Base-by-base conservation (phyloP, 2,113 vertebrate species). In the Melanostigma gelatinosum region DNA sequence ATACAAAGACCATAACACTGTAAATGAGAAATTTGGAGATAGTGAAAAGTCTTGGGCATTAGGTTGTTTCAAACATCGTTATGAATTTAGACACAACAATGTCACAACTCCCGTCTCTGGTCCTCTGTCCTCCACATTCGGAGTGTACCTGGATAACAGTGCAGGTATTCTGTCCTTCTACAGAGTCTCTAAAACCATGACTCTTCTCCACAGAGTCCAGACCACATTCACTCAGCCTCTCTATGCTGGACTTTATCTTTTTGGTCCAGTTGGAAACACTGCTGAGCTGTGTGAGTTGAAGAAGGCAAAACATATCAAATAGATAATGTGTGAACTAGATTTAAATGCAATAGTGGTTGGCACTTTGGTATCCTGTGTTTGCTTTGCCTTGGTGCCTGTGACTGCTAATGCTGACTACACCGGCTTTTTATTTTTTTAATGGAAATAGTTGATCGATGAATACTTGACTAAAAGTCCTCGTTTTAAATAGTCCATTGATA, bases 11-110 rank as follows among this genome's bases (percentile, higher is more conserved):
- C 36, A 67, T 8, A 63, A 54, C 7, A 73, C 57, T 34, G 27
- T 60, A 7, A 60, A 60, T 16, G 78, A 72, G 13, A 12, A 42
- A 12, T 85, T 85, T 85, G 83, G 75, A 48, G 7, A 0, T 1
- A 57, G 76, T 79, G 22, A 70, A 10, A 69, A 74, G 42, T 79
- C 63, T 6, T 85, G 77, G 77, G 27, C 32, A 1, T 73, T 85
- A 7, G 10, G 50, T 52, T 22, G 22, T 22, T 38, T 38, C 29
- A 60, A 60, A 8, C 0, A 8, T 15, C 15, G 6, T 60, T 60
- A 60, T 60, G 57, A 32, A 32, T 60, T 60, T 1, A 32, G 4
- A 34, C 3, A 72, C 20, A 32, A 60, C 16, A 52, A 22, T 0
- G 8, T 20, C 52, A 3, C 1, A 10, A 55, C 52, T 55, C 7